Conservation (phyloP, 2,888 invertebrate genomes). For the Leptothorax acervorum region DNA sequence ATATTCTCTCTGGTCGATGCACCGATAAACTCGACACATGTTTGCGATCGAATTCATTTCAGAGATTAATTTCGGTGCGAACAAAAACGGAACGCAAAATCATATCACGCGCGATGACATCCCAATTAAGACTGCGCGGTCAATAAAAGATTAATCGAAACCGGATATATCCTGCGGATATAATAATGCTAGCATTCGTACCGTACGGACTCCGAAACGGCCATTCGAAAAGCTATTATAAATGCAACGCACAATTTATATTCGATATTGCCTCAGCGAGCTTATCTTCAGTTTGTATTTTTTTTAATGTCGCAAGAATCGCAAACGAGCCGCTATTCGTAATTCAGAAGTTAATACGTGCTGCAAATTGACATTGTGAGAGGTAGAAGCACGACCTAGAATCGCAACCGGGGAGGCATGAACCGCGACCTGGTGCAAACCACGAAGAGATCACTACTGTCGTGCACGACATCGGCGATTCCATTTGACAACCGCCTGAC, state of each 20-base stretch:
- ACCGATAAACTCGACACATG: conserved; percentile 60
- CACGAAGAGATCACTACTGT: neutral
- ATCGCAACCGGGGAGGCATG: neutral
- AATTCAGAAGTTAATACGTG: neutral
- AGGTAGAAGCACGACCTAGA: neutral
- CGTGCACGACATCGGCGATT: conserved; percentile 16
- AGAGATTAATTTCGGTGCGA: conserved; percentile 57
- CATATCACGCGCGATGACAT: conserved; percentile 57
- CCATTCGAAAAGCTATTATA: conserved; percentile 18
- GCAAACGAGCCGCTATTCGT: neutral
- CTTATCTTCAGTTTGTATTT: neutral
- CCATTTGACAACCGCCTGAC: conserved; percentile 18
- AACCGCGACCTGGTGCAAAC: neutral
- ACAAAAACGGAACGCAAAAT: conserved; percentile 43
- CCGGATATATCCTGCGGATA: conserved; percentile 25
- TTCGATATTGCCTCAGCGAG: neutral
- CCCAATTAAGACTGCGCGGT: conserved; percentile 73
- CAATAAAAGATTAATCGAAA: conserved; percentile 74
- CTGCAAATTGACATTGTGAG: conserved; percentile 15
- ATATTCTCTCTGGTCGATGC: conserved; percentile 43
- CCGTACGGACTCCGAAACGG: neutral
- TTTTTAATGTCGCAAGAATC: neutral
- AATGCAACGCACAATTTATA: conserved; percentile 11
- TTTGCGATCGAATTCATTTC: conserved; percentile 70
- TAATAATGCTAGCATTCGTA: conserved; percentile 6